A percentile compares a stretch with the other conserved stretches of the same genome.
These are phyloP conservation scores for Whitmania pigra DNA, from an alignment of 1,140 invertebrate genomes.

Conservation along the genomic window DNA sequence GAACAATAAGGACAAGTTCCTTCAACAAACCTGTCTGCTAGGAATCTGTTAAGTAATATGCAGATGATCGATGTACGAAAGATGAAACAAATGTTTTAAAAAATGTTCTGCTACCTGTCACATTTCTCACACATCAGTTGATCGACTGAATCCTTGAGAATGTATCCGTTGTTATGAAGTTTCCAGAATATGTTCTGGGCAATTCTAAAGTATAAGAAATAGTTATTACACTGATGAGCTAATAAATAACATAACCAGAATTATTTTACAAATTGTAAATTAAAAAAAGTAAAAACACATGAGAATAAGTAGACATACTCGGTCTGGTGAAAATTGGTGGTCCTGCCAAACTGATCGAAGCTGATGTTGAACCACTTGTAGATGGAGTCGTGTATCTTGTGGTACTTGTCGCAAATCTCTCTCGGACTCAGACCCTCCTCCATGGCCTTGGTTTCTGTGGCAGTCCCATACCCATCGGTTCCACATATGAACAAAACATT, in stretches of 20 bases:
- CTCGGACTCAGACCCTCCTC: slow-evolving; percentile 78
- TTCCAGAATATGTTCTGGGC: slow-evolving; percentile 67
- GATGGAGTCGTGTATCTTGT: slow-evolving; percentile 70
- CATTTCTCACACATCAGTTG: slow-evolving; percentile 83
- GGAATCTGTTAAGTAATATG: slow-evolving; percentile 43
- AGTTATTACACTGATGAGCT: not conserved
- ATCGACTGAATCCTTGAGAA: slow-evolving; percentile 69
- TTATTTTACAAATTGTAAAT: not conserved
- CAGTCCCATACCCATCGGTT: slow-evolving; percentile 98
- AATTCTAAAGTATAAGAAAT: slow-evolving; percentile 50
- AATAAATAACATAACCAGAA: not conserved
- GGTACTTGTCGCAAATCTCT: slow-evolving; percentile 93
- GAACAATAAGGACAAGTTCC: slow-evolving; percentile 88
- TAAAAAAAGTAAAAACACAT: not conserved
- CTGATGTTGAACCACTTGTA: slow-evolving; percentile 97
- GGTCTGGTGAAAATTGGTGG: slow-evolving; percentile 81
- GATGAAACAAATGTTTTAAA: not conserved
- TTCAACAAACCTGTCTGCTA: slow-evolving; percentile 79
- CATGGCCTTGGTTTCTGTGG: slow-evolving; percentile 90
- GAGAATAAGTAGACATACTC: too few relatives aligned
- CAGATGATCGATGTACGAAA: not conserved
- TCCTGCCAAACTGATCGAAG: slow-evolving; percentile 95
- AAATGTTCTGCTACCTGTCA: slow-evolving; percentile 49
- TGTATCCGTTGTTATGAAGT: slow-evolving; percentile 69
- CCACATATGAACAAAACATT: slow-evolving; percentile 86